These are phyloP conservation scores for Drosophila picticornis DNA, from an alignment of 2,888 invertebrate species.

Conservation along the genomic window DNA sequence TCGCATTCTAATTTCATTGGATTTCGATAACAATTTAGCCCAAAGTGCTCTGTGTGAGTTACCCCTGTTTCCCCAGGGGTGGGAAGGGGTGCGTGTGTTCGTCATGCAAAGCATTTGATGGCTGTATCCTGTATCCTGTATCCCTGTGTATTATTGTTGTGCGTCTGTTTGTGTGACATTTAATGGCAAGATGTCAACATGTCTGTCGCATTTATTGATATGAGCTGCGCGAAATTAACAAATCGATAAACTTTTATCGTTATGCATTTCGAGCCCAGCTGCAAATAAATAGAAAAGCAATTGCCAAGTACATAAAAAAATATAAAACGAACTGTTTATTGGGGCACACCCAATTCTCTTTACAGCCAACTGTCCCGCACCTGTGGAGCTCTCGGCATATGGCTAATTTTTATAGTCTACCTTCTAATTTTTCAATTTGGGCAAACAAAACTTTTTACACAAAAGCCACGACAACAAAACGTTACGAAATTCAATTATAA, in stretches of 20 bases:
- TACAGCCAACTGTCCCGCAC: slow-evolving; percentile 50
- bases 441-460: slow-evolving; percentile 47
- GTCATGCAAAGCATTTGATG: slow-evolving; percentile 56
- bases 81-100: slow-evolving; percentile 12
- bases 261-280: slow-evolving; percentile 62
- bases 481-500: slow-evolving; percentile 61
- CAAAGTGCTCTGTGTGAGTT: slow-evolving; percentile 60
- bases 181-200: slow-evolving; percentile 72
- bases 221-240: slow-evolving; percentile 68
- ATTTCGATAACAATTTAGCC: slow-evolving; percentile 67
- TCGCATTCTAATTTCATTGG: slow-evolving; percentile 77
- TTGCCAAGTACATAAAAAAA: slow-evolving; percentile 51
- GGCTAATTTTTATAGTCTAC: slow-evolving; percentile 67
- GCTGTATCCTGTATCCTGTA: slow-evolving; percentile 29
- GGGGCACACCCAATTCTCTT: slow-evolving; percentile 5
- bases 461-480: slow-evolving; percentile 48
- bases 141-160: slow-evolving; percentile 1
- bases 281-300: slow-evolving; percentile 69
- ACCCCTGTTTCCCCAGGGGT: slow-evolving; percentile 32
- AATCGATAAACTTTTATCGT: slow-evolving; percentile 79
- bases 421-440: slow-evolving; percentile 61
- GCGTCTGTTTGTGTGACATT: slow-evolving; percentile 49
- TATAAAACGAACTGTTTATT: slow-evolving; percentile 13
- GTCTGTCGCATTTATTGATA: slow-evolving; percentile 69
- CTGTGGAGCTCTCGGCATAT: slow-evolving; percentile 64